These are phyloP conservation scores for Spodoptera littoralis DNA, from an alignment of 2,888 invertebrate species.

Conservation along the genomic window DNA sequence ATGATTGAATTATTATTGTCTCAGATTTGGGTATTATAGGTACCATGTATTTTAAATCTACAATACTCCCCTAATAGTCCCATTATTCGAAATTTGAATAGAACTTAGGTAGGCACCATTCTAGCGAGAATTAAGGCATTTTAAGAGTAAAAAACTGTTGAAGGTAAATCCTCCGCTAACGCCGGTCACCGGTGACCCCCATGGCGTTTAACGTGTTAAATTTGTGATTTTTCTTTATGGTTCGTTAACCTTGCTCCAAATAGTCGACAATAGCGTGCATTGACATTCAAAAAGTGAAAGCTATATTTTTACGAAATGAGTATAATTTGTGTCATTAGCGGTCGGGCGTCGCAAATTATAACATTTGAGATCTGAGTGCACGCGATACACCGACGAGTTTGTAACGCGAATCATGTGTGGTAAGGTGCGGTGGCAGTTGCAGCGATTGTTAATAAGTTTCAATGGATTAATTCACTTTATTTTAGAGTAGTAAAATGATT, in stretches of 20 bases:
- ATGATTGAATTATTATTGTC: too few species aligned
- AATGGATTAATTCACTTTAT: not conserved
- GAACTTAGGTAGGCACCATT: not conserved
- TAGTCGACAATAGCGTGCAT: conserved; percentile 55
- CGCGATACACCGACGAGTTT: conserved; percentile 57
- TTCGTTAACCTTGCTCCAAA: conserved; percentile 50
- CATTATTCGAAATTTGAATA: too few species aligned
- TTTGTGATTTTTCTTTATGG: conserved; percentile 11
- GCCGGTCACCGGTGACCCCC: too few species aligned
- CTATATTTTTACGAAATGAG: conserved; percentile 46
- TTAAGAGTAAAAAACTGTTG: too few species aligned
- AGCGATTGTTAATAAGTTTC: conserved; percentile 17
- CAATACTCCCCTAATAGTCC: too few species aligned
- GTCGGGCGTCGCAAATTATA: conserved; percentile 57
- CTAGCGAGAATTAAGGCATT: not conserved
- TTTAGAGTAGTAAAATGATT: too few species aligned
- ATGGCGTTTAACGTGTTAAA: too few species aligned
- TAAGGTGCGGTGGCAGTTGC: conserved; percentile 27
- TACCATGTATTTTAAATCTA: too few species aligned
- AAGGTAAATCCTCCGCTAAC: too few species aligned
- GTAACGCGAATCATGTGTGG: conserved; percentile 42
- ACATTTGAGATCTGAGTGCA: conserved; percentile 58
- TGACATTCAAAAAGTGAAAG: conserved; percentile 60
- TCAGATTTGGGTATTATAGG: too few species aligned
- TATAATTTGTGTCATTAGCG: conserved; percentile 57